phyloP scores from a whole-genome alignment of 2,797 vertebrate species.

The Neosilurus mollespiculum region DNA sequence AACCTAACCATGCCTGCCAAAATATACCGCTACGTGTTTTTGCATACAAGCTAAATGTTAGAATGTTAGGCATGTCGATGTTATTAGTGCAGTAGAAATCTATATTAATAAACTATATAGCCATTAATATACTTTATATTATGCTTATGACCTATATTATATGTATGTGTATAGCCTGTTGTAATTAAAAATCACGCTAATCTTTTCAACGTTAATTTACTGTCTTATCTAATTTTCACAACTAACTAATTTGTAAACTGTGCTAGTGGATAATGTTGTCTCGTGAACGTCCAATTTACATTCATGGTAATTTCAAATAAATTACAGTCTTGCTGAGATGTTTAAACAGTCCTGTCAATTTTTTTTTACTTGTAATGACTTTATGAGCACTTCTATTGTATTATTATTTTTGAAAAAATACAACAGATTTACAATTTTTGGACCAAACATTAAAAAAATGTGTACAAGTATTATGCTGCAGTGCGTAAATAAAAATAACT shows the following conservation, averaged over 20 bases:
- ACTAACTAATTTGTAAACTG: slow-evolving; percentile 5
- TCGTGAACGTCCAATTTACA: slow-evolving; percentile 15
- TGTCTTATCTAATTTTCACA: slow-evolving; percentile 1
- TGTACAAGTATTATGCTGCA: not conserved
- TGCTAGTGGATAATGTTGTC: slow-evolving; percentile 23
- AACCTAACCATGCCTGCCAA: slow-evolving; percentile 68
- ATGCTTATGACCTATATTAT: slow-evolving; percentile 24
- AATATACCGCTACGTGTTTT: slow-evolving; percentile 57
- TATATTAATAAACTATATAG: slow-evolving; percentile 47
- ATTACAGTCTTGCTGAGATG: slow-evolving; percentile 12
- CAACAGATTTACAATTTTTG: slow-evolving; percentile 1
- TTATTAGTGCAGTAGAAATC: slow-evolving; percentile 58
- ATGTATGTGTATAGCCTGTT: not conserved
- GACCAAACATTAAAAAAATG: not conserved
- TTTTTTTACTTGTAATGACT: not conserved
- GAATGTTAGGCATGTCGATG: slow-evolving; percentile 58
- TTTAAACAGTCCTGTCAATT: slow-evolving; percentile 12
- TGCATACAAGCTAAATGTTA: slow-evolving; percentile 47
- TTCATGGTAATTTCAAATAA: slow-evolving; percentile 21
- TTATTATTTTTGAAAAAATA: no score
- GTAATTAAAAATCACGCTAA: not conserved
- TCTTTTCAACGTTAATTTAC: slow-evolving; percentile 1
- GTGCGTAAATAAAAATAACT: slow-evolving; percentile 22
- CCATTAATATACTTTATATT: slow-evolving; percentile 56
- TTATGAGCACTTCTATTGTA: not conserved